These are phyloP conservation scores for Ptychadena robeensis DNA, from an alignment of 2,797 vertebrate genomes.

Conservation along the genomic window DNA sequence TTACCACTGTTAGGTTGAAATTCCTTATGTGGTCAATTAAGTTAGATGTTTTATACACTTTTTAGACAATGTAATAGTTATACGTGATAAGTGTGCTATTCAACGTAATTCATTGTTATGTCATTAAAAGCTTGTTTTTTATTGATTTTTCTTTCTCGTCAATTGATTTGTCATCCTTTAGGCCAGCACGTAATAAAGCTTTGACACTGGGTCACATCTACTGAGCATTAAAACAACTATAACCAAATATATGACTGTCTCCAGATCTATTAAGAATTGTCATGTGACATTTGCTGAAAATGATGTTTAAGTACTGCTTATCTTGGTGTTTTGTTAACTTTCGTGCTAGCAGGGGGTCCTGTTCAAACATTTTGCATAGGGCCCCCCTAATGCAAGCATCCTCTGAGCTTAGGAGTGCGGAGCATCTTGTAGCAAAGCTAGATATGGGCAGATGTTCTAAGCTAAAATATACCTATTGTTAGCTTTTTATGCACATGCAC, in stretches of 20 bases:
- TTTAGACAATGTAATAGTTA: neutral
- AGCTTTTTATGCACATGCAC: no score
- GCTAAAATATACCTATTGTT: no score
- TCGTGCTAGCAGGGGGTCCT: no score
- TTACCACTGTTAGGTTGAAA: no score
- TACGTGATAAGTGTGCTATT: neutral
- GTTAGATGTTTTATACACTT: neutral
- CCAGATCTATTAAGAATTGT: neutral
- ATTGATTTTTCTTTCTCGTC: neutral
- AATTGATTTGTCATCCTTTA: neutral
- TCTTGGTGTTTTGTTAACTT: neutral
- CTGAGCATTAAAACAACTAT: neutral
- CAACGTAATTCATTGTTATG: neutral
- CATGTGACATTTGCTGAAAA: neutral
- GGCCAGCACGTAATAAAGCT: neutral
- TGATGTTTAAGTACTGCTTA: neutral
- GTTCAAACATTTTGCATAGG: no score
- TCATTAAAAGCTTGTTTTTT: neutral
- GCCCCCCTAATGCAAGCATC: no score
- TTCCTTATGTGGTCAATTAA: neutral
- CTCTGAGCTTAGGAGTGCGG: no score
- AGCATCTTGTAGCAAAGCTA: no score
- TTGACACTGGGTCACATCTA: neutral
- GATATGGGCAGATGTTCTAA: no score
- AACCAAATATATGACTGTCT: neutral